phyloP scores from a whole-genome alignment of 1,140 invertebrate genomes.

The Drosophila biarmipes region DNA sequence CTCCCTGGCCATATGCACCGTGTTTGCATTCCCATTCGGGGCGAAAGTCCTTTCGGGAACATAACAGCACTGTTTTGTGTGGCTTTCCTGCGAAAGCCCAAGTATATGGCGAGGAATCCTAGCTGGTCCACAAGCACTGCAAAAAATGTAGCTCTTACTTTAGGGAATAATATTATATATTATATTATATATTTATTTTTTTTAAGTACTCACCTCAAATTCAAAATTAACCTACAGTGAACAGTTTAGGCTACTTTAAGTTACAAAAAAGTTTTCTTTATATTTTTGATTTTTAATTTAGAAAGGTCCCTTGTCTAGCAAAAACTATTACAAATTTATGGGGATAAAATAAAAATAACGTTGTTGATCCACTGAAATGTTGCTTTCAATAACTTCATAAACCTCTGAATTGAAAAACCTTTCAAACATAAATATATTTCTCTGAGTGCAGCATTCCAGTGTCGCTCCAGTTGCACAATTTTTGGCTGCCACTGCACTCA shows the following conservation, averaged over 20 bases:
- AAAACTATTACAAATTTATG: too few species aligned
- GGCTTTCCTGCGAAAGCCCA: constrained; percentile 70
- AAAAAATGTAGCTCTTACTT: too few species aligned
- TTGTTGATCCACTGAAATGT: too few species aligned
- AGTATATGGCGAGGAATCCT: constrained; percentile 56
- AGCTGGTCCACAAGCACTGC: constrained; percentile 18
- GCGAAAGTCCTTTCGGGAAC: constrained; percentile 44
- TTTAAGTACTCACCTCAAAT: too few species aligned
- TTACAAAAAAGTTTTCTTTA: too few species aligned
- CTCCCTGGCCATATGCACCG: constrained; percentile 31
- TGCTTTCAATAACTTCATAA: too few species aligned
- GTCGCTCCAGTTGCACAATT: constrained; percentile 29
- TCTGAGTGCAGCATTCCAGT: constrained; percentile 16
- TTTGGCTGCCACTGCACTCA: constrained; percentile 35
- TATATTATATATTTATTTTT: too few species aligned
- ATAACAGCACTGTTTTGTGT: constrained; percentile 66
- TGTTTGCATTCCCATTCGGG: constrained; percentile 44
- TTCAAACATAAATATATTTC: not conserved
- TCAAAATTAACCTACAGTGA: too few species aligned
- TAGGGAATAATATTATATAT: too few species aligned
- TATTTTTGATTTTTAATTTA: not conserved
- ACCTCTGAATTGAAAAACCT: not conserved
- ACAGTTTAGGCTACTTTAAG: too few species aligned
- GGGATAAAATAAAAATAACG: too few species aligned
- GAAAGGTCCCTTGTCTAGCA: too few species aligned